Conservation (phyloP, 2,113 vertebrate genomes). For the Pachycephala philippinensis region DNA sequence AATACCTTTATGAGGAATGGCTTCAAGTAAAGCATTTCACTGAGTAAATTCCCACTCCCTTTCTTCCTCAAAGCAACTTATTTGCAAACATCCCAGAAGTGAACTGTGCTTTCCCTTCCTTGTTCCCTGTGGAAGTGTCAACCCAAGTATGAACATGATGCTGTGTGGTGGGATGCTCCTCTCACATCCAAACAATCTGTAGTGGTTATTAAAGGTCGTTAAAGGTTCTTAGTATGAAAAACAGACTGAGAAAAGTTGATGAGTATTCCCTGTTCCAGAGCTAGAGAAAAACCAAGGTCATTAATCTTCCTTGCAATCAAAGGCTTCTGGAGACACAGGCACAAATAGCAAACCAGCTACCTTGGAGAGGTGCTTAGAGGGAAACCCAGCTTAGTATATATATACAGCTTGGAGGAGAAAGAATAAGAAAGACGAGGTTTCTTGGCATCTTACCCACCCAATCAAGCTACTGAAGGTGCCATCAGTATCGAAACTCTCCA, state of each 20-base stretch:
- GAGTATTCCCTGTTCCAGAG: background rate
- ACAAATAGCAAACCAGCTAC: background rate
- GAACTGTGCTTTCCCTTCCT: background rate
- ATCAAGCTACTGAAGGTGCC: background rate
- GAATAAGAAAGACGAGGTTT: background rate
- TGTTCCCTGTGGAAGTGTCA: background rate
- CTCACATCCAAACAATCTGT: background rate
- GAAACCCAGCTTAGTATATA: background rate
- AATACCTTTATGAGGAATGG: background rate
- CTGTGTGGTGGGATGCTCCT: background rate
- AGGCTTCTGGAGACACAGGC: background rate
- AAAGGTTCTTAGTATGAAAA: background rate
- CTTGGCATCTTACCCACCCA: background rate
- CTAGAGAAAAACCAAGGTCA: background rate
- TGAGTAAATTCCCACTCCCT: background rate
- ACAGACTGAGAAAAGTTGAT: background rate
- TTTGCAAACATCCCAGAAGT: background rate
- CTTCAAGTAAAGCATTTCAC: background rate
- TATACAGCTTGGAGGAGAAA: background rate
- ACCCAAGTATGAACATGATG: background rate
- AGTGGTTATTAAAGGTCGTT: background rate
- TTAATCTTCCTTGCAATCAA: background rate
- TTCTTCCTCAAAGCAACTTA: background rate
- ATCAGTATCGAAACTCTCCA: background rate
- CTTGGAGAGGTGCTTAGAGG: background rate